Evolutionary conservation across 2,797 vertebrate genomes (phyloP).

Genomic region (Masticophis lateralis): DNA sequence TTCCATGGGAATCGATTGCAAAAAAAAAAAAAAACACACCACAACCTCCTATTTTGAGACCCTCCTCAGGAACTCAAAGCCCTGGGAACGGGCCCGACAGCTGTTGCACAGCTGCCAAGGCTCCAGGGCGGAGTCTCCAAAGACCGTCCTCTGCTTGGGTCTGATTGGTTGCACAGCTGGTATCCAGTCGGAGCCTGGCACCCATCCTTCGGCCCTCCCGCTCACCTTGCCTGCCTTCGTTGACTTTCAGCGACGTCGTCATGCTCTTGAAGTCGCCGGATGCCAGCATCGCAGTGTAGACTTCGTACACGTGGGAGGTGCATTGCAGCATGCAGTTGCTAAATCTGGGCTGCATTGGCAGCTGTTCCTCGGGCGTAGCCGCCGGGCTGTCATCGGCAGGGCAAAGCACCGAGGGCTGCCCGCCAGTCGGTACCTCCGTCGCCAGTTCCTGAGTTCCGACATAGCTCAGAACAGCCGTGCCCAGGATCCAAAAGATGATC

Average conservation of each 20-base stretch:
- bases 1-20: not conserved
- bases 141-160: not conserved
- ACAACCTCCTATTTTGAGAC: not conserved
- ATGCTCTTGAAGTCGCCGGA: not conserved
- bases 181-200: no score
- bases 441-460: not conserved
- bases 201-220: not conserved
- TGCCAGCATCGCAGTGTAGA: not conserved
- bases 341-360: not conserved
- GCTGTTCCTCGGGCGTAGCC: not conserved
- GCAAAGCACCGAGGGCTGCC: not conserved
- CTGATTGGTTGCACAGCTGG: not conserved
- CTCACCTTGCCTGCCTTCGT: constrained; percentile 43
- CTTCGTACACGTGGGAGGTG: not conserved
- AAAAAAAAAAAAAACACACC: no score
- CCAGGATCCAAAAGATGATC: not conserved
- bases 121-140: not conserved
- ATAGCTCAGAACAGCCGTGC: not conserved
- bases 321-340: constrained; percentile 22
- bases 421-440: not conserved
- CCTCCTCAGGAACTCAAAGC: no score
- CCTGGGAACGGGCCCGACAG: not conserved
- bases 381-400: not conserved
- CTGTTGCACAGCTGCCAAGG: not conserved
- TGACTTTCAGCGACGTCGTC: constrained; percentile 32